Percentiles rank a stretch among this genome's conserved stretches.
phyloP scores from a whole-genome alignment of 2,888 invertebrate genomes.

The Mesorhabditis spiculigera region DNA sequence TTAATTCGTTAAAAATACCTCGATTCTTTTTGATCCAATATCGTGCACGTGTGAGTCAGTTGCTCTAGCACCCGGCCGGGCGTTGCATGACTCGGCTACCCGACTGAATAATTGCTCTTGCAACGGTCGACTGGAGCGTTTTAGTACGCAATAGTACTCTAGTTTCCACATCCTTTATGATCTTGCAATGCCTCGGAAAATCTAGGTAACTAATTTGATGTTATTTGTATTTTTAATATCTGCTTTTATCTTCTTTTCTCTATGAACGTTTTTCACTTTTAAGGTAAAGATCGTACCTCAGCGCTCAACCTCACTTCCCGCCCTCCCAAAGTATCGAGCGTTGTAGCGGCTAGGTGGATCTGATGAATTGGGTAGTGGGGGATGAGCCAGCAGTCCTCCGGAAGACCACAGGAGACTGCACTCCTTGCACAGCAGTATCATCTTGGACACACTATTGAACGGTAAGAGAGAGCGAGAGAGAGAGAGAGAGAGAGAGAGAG shows the following conservation, averaged over 20 bases:
- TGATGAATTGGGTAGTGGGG: neutral
- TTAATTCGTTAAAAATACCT: too few species aligned
- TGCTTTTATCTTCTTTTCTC: neutral
- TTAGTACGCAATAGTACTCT: too few species aligned
- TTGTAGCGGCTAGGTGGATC: neutral
- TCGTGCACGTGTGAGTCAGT: too few species aligned
- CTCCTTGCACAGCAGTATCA: constrained; percentile 4
- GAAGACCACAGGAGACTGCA: neutral
- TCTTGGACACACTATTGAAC: neutral
- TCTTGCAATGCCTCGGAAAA: neutral
- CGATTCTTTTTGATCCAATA: too few species aligned
- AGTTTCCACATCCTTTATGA: neutral
- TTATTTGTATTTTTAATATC: neutral
- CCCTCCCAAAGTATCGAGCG: too few species aligned
- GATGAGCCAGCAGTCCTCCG: neutral
- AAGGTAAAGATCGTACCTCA: too few species aligned
- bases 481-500: too few species aligned
- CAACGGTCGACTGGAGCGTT: too few species aligned
- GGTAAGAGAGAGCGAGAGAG: neutral
- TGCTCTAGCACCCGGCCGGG: too few species aligned
- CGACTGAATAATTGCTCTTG: too few species aligned
- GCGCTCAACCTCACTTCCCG: too few species aligned
- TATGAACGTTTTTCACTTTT: neutral
- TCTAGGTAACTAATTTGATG: neutral
- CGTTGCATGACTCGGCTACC: too few species aligned